phyloP scores from a whole-genome alignment of 2,888 invertebrate species.

The Hirtodrosophila histrioides region DNA sequence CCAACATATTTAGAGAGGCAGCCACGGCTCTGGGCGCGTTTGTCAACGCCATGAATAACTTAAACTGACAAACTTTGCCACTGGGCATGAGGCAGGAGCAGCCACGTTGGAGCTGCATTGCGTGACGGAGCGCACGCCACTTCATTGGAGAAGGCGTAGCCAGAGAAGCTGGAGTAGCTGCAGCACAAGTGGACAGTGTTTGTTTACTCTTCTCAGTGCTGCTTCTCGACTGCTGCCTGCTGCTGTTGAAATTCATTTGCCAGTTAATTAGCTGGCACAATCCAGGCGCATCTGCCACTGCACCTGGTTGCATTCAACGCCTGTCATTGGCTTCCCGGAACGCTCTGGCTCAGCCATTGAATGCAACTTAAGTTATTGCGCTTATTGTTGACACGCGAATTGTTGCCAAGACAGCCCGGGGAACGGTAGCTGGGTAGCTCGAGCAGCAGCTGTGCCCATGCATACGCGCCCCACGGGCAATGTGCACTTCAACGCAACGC shows the following conservation, averaged over 20 bases:
- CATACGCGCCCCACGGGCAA: conserved; percentile 58
- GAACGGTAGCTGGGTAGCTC: conserved; percentile 14
- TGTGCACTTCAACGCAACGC: conserved; percentile 62
- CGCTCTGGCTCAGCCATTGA: conserved; percentile 45
- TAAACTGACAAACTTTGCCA: conserved; percentile 40
- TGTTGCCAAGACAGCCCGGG: conserved; percentile 46
- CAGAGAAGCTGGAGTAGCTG: conserved; percentile 12
- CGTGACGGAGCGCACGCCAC: conserved; percentile 36
- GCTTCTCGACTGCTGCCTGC: conserved; percentile 9
- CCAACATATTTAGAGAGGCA: not conserved
- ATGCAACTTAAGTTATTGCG: conserved; percentile 76
- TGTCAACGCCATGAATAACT: conserved; percentile 46
- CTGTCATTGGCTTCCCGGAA: conserved; percentile 23
- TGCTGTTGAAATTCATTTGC: conserved; percentile 64
- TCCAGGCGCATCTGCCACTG: conserved; percentile 26
- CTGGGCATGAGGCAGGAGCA: conserved; percentile 16
- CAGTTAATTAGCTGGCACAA: conserved; percentile 69
- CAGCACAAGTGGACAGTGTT: conserved; percentile 61
- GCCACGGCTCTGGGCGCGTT: conserved; percentile 3
- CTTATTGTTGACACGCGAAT: conserved; percentile 79
- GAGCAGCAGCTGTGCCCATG: conserved; percentile 67
- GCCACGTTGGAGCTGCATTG: conserved; percentile 16
- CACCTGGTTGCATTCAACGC: conserved; percentile 44
- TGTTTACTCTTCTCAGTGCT: conserved; percentile 27
- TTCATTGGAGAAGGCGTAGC: conserved; percentile 25